Evolutionary conservation across 2,113 vertebrate species (phyloP).

Genomic region (Bufo gargarizans): DNA sequence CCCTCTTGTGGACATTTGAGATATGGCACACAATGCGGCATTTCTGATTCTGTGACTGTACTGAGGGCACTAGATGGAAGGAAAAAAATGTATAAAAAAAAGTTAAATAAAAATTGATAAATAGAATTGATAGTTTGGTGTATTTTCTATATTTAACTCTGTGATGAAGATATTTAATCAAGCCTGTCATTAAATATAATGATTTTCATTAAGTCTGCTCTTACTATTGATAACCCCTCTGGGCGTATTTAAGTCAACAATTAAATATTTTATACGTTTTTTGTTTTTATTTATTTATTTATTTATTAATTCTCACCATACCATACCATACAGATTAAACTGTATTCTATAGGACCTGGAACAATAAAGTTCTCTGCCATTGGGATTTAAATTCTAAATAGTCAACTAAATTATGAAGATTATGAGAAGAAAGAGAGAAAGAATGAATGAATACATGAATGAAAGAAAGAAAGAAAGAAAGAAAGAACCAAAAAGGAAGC

Average conservation of each 20-base stretch:
- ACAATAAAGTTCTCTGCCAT: too few species aligned
- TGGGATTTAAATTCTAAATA: too few species aligned
- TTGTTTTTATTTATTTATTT: neutral
- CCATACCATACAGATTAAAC: too few species aligned
- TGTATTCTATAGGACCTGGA: neutral
- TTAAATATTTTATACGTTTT: neutral
- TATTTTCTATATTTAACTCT: neutral
- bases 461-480: too few species aligned
- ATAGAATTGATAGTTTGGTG: neutral
- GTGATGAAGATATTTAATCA: neutral
- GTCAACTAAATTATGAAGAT: too few species aligned
- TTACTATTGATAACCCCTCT: slow-evolving; percentile 4
- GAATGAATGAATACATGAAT: too few species aligned
- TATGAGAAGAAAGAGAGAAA: too few species aligned
- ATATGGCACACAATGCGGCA: slow-evolving; percentile 37
- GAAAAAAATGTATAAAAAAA: neutral
- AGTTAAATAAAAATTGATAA: neutral
- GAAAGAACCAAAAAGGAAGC: neutral
- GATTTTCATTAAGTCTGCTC: slow-evolving; percentile 5
- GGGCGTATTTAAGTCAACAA: neutral
- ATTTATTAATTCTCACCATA: too few species aligned
- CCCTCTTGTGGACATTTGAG: slow-evolving; percentile 51
- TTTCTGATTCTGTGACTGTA: neutral
- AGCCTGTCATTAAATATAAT: neutral
- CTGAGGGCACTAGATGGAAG: neutral